Percentiles rank a stretch among this genome's conserved stretches.
Conservation (phyloP, 1,140 invertebrate genomes). For the Scylla paramamosain region DNA sequence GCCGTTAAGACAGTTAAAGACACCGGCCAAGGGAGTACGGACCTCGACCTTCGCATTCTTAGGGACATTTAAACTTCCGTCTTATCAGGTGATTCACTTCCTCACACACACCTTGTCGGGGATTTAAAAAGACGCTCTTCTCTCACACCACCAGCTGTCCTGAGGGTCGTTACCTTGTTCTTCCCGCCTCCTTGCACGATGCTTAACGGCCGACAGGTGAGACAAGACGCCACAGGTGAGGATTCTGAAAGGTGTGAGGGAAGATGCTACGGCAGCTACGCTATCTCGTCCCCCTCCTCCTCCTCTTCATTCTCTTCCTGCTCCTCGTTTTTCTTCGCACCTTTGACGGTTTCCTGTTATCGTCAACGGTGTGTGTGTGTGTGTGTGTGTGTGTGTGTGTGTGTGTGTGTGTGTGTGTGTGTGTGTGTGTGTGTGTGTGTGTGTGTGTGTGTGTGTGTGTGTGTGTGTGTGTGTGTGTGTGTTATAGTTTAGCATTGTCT, state of each 20-base stretch:
- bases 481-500: no score
- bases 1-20: slow-evolving; percentile 46
- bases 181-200: not conserved
- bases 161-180: not conserved
- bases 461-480: no score
- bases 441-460: no score
- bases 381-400: no score
- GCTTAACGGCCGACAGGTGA: slow-evolving; percentile 8
- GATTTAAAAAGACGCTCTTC: not conserved
- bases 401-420: no score
- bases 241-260: not conserved
- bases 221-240: not conserved
- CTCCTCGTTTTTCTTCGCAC: no score
- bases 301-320: not conserved
- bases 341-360: no score
- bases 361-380: no score
- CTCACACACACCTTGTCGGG: slow-evolving; percentile 45
- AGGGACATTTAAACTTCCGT: slow-evolving; percentile 42
- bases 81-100: slow-evolving; percentile 42
- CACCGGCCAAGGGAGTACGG: not conserved
- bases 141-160: not conserved
- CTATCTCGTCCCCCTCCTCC: not conserved
- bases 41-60: slow-evolving; percentile 17
- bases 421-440: no score
- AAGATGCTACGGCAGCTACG: not conserved